Evolutionary conservation across 2,113 vertebrate species (phyloP), one percentile per base, ranked within the genome.

Genomic region (Lethenteron reissneri): DNA sequence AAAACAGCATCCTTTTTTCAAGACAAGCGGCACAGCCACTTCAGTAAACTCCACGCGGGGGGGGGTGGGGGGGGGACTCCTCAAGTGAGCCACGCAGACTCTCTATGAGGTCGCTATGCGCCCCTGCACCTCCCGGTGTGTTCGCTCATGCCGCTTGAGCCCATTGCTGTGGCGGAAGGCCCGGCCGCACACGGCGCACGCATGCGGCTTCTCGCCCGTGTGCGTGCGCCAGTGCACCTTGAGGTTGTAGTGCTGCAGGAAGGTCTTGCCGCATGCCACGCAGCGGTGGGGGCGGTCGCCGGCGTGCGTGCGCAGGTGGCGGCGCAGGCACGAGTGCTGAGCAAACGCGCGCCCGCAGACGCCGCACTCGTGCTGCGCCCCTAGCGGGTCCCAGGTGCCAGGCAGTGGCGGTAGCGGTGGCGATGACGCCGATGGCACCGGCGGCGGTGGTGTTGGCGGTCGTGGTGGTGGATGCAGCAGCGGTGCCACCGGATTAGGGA

Each of bases 331-430:
- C 83, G 92, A 97, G 4, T 90, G 91, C 71, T 99, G 92, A 3
- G 92, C 94, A 78, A 99, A 99, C 56, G 94, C 91, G 78, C 97
- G 97, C 80, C 91, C 95, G 79, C 94, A 99, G 82, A 97, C 97
- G 74, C 92, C 91, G 3, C 94, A 99, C 79, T 96, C 97, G 78
- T 99, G 25, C 64, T 68, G 64, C 41, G 41, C 41, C 41, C 41
- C 41, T 41, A 41, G 41, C 41, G 41, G 41, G 41, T 41, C 6
- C 41, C 41, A 41, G 41, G 41, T 41, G 41, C 41, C 41, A 41
- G 41, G 41, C 6, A 41, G 41, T 41, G 41, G 41, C 41, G 41
- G 41, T 41, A 41, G 41, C 5, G 41, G 41, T 41, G 41, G 41
- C 41, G 41, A 41, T 41, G 41, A 41, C 41, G 41, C 41, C 41